Conservation (phyloP, 2,888 invertebrate species). For the Ornithoptera alexandrae region DNA sequence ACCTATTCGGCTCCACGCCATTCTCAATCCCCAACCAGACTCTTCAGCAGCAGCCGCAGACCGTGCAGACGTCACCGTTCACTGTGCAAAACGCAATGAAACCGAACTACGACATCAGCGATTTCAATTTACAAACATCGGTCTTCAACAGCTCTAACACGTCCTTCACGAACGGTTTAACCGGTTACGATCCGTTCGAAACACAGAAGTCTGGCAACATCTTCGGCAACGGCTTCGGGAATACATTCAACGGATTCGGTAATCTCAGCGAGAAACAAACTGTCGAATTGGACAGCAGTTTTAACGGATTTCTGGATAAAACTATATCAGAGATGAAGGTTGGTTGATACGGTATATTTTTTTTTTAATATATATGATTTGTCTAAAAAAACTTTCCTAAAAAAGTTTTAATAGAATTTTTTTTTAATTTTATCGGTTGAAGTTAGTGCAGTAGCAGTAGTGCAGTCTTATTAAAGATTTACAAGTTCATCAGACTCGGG, state of each 20-base stretch:
- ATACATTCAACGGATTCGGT: conserved; percentile 70
- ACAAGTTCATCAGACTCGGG: too few relatives aligned
- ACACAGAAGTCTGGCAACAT: conserved; percentile 83
- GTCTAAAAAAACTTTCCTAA: too few relatives aligned
- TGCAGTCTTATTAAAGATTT: too few relatives aligned
- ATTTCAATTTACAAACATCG: conserved; percentile 70
- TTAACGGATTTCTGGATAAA: conserved; percentile 89
- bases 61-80: conserved; percentile 43
- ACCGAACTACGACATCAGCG: conserved; percentile 72
- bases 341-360: conserved; percentile 37
- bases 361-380: not conserved
- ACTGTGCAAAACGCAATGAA: conserved; percentile 49
- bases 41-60: conserved; percentile 33
- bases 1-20: conserved; percentile 90
- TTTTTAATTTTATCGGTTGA: too few relatives aligned
- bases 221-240: conserved; percentile 65
- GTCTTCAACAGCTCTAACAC: conserved; percentile 62
- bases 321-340: conserved; percentile 94
- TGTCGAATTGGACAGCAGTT: conserved; percentile 78
- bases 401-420: too few relatives aligned
- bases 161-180: conserved; percentile 68
- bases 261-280: conserved; percentile 73
- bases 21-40: conserved; percentile 76
- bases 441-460: too few relatives aligned
- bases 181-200: conserved; percentile 88